phyloP scores from a whole-genome alignment of 2,797 vertebrate species.

The Anguilla megastoma region DNA sequence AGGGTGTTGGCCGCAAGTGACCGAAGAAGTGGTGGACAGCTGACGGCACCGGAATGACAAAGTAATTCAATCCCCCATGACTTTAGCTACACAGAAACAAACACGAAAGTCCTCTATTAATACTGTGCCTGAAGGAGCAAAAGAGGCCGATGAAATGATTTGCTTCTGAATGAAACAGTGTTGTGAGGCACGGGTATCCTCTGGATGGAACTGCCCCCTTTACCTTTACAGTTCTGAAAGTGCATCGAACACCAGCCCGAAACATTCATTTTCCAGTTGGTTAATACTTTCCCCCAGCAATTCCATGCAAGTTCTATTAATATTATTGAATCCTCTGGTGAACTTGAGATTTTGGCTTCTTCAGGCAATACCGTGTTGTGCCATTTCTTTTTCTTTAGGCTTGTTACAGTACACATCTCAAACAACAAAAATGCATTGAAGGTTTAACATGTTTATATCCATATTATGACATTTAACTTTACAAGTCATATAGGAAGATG shows the following conservation, averaged over 20 bases:
- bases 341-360: background rate
- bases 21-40: background rate
- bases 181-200: background rate
- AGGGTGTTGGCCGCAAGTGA: background rate
- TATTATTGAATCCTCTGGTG: background rate
- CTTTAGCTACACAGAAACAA: background rate
- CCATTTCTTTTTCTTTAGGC: too few relatives aligned
- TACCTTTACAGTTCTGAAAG: background rate
- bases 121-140: background rate
- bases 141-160: background rate
- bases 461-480: too few relatives aligned
- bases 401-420: too few relatives aligned
- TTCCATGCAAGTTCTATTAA: background rate
- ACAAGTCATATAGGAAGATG: too few relatives aligned
- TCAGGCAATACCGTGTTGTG: background rate
- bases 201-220: background rate
- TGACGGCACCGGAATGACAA: background rate
- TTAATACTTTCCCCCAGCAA: background rate
- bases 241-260: background rate
- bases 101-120: background rate
- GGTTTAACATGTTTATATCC: too few relatives aligned
- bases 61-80: background rate
- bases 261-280: background rate
- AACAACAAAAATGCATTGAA: too few relatives aligned
- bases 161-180: background rate